Percentiles rank a stretch among this genome's conserved stretches.
Conservation (phyloP, 2,113 vertebrate genomes). For the Chionomys nivalis region DNA sequence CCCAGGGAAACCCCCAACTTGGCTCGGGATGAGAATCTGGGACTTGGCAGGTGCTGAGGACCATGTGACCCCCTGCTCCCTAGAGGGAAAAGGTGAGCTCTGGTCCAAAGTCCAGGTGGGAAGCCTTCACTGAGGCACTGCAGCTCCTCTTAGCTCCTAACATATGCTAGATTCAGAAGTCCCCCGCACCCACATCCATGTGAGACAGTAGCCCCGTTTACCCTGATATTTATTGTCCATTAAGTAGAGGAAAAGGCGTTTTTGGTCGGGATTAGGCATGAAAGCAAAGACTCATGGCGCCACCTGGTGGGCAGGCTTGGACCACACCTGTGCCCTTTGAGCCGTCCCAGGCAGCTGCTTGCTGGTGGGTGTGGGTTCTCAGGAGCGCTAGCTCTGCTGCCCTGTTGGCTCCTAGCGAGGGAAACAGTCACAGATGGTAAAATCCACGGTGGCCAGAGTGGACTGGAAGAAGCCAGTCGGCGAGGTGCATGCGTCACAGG, state of each 20-base stretch:
- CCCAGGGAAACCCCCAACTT: no score
- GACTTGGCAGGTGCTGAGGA: fast-evolving
- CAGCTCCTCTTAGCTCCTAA: background rate
- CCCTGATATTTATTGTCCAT: fast-evolving
- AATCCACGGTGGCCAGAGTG: background rate
- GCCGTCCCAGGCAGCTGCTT: no score
- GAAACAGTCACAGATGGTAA: background rate
- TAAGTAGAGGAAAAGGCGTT: background rate
- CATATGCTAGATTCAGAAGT: fast-evolving
- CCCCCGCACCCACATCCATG: fast-evolving
- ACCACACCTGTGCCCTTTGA: background rate
- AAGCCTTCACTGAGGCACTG: background rate
- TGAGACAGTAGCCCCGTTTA: background rate
- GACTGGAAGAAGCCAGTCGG: background rate
- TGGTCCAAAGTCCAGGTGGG: background rate
- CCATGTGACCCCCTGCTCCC: fast-evolving
- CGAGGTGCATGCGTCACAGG: fast-evolving
- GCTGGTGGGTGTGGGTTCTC: background rate
- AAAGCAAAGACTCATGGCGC: background rate
- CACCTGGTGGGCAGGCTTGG: background rate
- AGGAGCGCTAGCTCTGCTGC: background rate
- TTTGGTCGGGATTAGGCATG: fast-evolving
- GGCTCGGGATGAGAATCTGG: background rate
- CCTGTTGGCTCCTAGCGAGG: background rate
- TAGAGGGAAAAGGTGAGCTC: no score